These are phyloP conservation scores for Scolopax bukidnonensis DNA, from an alignment of 2,797 vertebrate species.

Conservation along the genomic window DNA sequence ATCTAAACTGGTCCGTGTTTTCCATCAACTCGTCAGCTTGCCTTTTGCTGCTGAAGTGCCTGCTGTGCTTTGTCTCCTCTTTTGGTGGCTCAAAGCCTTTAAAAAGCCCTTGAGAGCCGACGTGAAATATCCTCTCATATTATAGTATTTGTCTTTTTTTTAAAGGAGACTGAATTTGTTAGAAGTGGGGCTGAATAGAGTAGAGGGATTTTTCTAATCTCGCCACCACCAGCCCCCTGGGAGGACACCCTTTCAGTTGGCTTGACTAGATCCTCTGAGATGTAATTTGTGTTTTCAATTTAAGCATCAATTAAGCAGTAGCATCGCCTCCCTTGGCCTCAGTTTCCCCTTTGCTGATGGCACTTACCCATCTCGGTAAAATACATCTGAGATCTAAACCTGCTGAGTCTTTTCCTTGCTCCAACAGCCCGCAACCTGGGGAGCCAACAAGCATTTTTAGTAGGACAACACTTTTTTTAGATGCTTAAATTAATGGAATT, in stretches of 20 bases:
- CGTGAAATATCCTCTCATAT: slow-evolving; percentile 23
- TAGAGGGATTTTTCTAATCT: background rate
- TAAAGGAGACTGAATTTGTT: slow-evolving; percentile 27
- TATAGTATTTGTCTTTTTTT: slow-evolving; percentile 27
- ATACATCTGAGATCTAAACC: background rate
- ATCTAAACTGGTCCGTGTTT: background rate
- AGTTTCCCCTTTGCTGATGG: background rate
- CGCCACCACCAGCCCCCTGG: background rate
- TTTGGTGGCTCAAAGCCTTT: slow-evolving; percentile 22
- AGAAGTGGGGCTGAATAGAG: background rate
- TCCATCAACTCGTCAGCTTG: slow-evolving; percentile 12
- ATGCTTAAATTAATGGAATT: background rate
- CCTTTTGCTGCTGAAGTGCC: slow-evolving; percentile 12
- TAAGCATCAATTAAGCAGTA: background rate
- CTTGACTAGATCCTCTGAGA: background rate
- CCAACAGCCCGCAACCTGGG: background rate
- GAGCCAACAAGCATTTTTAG: background rate
- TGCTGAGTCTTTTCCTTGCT: background rate
- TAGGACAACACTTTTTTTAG: fast-evolving
- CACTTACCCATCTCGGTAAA: background rate
- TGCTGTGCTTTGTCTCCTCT: slow-evolving; percentile 34
- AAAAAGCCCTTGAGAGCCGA: slow-evolving; percentile 27
- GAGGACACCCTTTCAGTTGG: background rate
- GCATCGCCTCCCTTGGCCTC: background rate
- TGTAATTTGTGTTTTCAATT: background rate